Percentiles rank a stretch among this genome's conserved stretches.
Evolutionary conservation across 37 sponge, comb jelly and placozoan species (phyloP).

Genomic region (Theonella swinhoei): DNA sequence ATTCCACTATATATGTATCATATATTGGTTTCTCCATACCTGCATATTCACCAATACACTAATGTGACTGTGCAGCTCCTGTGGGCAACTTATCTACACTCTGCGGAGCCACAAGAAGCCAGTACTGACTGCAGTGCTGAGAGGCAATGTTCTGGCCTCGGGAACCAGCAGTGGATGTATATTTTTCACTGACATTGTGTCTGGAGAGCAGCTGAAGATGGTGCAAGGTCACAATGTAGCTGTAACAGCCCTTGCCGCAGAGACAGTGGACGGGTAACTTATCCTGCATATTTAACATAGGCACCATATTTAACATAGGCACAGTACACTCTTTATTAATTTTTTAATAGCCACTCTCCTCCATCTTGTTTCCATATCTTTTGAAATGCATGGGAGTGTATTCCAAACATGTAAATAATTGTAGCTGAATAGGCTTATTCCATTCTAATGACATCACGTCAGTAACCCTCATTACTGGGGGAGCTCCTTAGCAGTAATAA

Average conservation of each 20-base stretch:
- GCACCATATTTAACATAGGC: neutral
- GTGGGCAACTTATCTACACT: constrained; percentile 67
- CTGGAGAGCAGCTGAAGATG: constrained; percentile 30
- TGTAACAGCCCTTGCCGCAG: constrained; percentile 14
- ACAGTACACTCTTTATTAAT: neutral
- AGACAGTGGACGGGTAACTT: neutral
- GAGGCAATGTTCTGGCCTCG: neutral
- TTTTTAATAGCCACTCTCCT: neutral
- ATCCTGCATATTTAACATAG: neutral
- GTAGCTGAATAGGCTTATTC: too few relatives aligned
- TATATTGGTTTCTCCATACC: neutral
- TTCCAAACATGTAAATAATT: too few relatives aligned
- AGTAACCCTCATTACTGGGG: too few relatives aligned
- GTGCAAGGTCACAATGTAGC: constrained; percentile 17
- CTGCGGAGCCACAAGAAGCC: constrained; percentile 35
- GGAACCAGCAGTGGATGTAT: constrained; percentile 29
- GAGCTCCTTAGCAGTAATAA: too few relatives aligned
- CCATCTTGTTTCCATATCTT: too few relatives aligned
- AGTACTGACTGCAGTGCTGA: constrained; percentile 35
- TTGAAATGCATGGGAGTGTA: too few relatives aligned
- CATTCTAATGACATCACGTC: too few relatives aligned
- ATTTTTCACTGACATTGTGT: constrained; percentile 50
- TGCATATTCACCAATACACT: neutral
- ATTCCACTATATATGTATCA: neutral
- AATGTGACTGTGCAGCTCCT: constrained; percentile 17